These are phyloP conservation scores for Nothura maculosa DNA, from an alignment of 2,797 vertebrate genomes.

Conservation along the genomic window DNA sequence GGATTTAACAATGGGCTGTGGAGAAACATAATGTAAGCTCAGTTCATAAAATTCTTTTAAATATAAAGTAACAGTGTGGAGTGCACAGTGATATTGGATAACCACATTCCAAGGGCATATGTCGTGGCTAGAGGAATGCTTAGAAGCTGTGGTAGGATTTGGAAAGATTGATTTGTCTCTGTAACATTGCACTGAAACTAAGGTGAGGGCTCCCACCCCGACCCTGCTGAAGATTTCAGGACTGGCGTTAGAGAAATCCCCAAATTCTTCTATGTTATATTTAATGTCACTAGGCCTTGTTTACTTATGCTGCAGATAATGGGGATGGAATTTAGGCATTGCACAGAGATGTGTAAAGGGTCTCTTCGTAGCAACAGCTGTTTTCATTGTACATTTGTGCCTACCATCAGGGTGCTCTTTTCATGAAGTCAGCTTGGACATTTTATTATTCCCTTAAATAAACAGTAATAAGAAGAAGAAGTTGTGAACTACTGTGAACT, in stretches of 20 bases:
- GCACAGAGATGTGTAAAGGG: background rate
- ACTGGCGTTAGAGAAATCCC: background rate
- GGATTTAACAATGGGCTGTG: background rate
- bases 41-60: background rate
- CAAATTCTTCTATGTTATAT: background rate
- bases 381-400: background rate
- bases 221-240: background rate
- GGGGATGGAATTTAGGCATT: background rate
- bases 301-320: background rate
- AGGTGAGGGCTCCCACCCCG: background rate
- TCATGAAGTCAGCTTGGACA: background rate
- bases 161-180: background rate
- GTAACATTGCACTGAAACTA: background rate
- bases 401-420: background rate
- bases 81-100: background rate
- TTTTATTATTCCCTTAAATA: background rate
- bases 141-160: background rate
- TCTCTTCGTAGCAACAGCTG: background rate
- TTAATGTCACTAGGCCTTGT: background rate
- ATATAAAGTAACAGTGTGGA: background rate
- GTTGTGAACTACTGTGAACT: background rate
- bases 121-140: background rate
- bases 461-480: background rate
- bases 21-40: background rate
- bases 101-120: background rate